phyloP scores from a whole-genome alignment of 30 jellyfish, hydroid and myxozoan genomes.

The Hydra vulgaris region DNA sequence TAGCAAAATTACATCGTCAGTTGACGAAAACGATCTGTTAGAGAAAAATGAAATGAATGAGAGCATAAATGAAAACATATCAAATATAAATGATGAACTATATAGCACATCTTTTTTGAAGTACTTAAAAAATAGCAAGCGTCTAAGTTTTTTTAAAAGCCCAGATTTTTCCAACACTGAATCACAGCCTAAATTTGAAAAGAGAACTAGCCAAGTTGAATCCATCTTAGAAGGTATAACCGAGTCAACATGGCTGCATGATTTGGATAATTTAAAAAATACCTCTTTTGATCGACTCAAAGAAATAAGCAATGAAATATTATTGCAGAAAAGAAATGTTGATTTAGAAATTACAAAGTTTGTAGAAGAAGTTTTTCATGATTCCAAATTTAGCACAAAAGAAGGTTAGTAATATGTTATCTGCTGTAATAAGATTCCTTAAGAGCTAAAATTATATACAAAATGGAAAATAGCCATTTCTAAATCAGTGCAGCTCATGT shows the following conservation, averaged over 20 bases:
- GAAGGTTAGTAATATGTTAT: background rate
- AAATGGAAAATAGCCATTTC: no score
- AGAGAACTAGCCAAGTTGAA: slow-evolving; percentile 3
- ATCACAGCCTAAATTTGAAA: background rate
- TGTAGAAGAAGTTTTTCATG: slow-evolving; percentile 7
- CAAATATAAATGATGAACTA: background rate
- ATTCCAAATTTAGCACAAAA: background rate
- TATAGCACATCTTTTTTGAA: background rate
- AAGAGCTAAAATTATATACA: no score
- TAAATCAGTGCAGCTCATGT: no score
- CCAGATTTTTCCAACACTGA: background rate
- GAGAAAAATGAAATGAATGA: background rate
- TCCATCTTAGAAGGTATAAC: slow-evolving; percentile 15
- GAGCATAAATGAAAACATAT: no score
- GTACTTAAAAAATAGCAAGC: background rate
- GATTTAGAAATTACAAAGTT: slow-evolving; percentile 6
- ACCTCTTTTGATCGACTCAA: background rate
- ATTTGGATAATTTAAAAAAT: background rate
- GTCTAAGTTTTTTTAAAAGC: background rate
- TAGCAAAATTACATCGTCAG: slow-evolving; percentile 41
- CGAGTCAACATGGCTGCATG: slow-evolving; percentile 8
- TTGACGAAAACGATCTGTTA: slow-evolving; percentile 40
- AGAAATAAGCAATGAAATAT: background rate
- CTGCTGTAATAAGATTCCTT: background rate
- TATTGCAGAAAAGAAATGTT: slow-evolving; percentile 9